Evolutionary conservation across 2,113 vertebrate genomes (phyloP).

Genomic region (Neofelis nebulosa): DNA sequence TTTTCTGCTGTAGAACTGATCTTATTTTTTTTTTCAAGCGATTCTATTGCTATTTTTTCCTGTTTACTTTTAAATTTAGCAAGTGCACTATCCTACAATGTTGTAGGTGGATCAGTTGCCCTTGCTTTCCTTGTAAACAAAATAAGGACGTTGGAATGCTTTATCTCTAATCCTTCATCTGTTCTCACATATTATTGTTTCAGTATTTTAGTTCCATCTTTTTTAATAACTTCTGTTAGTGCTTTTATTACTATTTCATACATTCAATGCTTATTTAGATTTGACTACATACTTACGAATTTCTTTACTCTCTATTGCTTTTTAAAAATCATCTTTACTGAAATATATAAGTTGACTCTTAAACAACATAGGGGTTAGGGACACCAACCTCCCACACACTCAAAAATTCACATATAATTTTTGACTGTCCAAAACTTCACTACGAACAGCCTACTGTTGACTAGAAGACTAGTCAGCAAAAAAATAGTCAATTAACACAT

Average conservation of each 20-base stretch:
- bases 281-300: neutral
- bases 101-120: neutral
- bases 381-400: neutral
- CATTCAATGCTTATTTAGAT: neutral
- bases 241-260: neutral
- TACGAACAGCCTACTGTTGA: neutral
- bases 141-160: neutral
- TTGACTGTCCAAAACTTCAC: neutral
- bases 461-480: neutral
- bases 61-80: constrained; percentile 36
- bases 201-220: neutral
- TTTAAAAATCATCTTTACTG: neutral
- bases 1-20: neutral
- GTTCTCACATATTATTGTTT: neutral
- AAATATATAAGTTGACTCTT: neutral
- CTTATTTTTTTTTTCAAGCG: neutral
- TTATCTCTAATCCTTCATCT: neutral
- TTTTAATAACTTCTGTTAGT: neutral
- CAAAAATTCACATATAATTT: neutral
- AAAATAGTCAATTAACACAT: neutral
- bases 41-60: neutral
- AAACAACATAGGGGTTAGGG: neutral
- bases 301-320: neutral
- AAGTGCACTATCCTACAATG: neutral
- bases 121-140: constrained; percentile 17